Evolutionary conservation across 1,140 invertebrate species (phyloP), one percentile per base, ranked within the genome.

Genomic region (Meloidogyne hapla): DNA sequence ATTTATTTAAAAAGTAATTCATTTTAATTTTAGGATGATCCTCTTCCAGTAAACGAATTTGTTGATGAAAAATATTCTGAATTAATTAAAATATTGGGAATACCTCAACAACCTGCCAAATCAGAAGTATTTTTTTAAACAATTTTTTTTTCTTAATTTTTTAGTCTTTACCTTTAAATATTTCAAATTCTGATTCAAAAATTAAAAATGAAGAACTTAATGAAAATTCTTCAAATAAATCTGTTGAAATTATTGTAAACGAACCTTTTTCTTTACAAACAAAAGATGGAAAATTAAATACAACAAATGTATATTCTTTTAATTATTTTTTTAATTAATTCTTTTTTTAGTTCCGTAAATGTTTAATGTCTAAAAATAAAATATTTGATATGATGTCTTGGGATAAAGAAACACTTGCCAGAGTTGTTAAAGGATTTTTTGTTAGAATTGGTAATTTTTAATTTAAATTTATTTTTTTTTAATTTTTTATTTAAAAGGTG

Each of bases 371-470:
- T 38, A 73, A 28, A 45, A 21, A 38, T 5, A 73, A 73, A 73
- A 26, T 73, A 64, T 63, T 73, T 23, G 71, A 73, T 15, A 28
- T 73, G 71, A 73, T 73, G 71, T 63, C 71, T 38, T 63, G 61
- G 71, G 71, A 73, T 6, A 73, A 73, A 9, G 71, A 73, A 18
- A 26, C 71, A 38, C 56, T 73, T 56, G 56, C 64, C 25, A 56
- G 71, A 23, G 71, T 73, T 15, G 21, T 62, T 62, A 21, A 33
- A 26, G 38, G 48, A 18, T 56, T 56, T 21, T 56, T n/a, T 56
- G n/a, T 56, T n/a, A 56, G 48, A 56, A 56, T 56, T 56, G 48
- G 48, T 56, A 56, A n/a, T 33, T 33, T 33, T 33, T 33, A 56
- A n/a, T 56, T 56, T n/a, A 5, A 0, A 56, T 15, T 48, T 48